Conservation (phyloP, 1,140 invertebrate genomes). For the Globodera rostochiensis region DNA sequence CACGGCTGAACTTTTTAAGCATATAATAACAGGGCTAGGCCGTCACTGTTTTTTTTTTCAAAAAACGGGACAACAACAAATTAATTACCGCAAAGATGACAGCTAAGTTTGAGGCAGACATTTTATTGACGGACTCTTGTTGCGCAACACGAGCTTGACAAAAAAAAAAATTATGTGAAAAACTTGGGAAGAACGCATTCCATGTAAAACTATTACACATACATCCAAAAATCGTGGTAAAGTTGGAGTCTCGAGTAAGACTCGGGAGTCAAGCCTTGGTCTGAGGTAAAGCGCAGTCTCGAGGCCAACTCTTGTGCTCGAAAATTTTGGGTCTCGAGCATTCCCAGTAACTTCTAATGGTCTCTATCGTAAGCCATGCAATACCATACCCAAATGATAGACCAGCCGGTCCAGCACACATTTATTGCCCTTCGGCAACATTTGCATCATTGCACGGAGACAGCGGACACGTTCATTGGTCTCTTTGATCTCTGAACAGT, state of each 20-base stretch:
- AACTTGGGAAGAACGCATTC: no score
- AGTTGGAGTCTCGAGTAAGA: no score
- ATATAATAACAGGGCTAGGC: not conserved
- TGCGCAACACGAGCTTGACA: constrained; percentile 74
- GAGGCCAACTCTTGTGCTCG: no score
- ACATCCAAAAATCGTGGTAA: no score
- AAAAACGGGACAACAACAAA: no score
- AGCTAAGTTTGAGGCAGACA: constrained; percentile 85
- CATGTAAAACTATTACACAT: no score
- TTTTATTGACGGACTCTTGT: constrained; percentile 84
- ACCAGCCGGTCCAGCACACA: constrained; percentile 87
- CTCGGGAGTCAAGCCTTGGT: no score
- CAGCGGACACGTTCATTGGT: constrained; percentile 80
- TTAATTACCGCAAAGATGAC: constrained; percentile 79
- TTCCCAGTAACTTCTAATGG: no score
- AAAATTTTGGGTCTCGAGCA: no score
- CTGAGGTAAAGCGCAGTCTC: no score
- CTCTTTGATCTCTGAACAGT: constrained; percentile 74
- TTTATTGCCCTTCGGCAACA: constrained; percentile 84
- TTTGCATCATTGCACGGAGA: constrained; percentile 82
- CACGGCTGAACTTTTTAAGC: constrained; percentile 72
- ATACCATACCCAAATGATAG: constrained; percentile 82
- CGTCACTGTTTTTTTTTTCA: no score
- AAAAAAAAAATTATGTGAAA: constrained; percentile 5
- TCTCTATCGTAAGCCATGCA: not conserved